Evolutionary conservation across 2,888 invertebrate species (phyloP).

Genomic region (Andrena dorsata): DNA sequence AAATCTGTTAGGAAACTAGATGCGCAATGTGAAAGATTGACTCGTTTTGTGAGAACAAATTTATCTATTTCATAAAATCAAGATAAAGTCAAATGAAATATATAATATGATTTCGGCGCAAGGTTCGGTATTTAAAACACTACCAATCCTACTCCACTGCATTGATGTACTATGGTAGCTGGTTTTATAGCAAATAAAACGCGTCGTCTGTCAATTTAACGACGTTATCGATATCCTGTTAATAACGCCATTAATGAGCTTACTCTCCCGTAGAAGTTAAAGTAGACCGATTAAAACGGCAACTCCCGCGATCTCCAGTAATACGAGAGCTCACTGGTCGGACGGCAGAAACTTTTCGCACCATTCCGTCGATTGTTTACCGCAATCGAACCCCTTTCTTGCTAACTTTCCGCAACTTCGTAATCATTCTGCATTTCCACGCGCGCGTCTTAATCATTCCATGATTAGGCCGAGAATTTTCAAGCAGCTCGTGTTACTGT

Average conservation of each 20-base stretch:
- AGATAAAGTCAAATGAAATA: not conserved
- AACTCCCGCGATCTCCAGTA: not conserved
- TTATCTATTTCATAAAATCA: not conserved
- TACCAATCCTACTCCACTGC: too few species aligned
- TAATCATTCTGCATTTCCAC: too few species aligned
- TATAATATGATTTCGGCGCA: too few species aligned
- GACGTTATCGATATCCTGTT: conserved; percentile 30
- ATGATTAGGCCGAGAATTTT: too few species aligned
- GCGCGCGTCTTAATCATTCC: too few species aligned
- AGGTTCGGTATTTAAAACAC: too few species aligned
- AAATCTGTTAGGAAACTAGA: not conserved
- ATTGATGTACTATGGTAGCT: not conserved
- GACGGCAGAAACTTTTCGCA: conserved; percentile 9
- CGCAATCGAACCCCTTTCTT: not conserved
- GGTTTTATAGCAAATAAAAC: not conserved
- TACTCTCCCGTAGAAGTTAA: conserved; percentile 10
- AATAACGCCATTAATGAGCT: conserved; percentile 12
- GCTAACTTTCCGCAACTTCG: not conserved
- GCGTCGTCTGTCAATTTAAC: not conserved
- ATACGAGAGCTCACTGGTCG: not conserved
- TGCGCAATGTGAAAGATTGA: not conserved
- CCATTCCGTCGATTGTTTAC: not conserved
- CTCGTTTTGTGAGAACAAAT: too few species aligned
- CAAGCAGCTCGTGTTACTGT: too few species aligned
- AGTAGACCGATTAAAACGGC: conserved; percentile 19